Conservation (phyloP, 2,797 vertebrate species). For the Bucorvus abyssinicus region DNA sequence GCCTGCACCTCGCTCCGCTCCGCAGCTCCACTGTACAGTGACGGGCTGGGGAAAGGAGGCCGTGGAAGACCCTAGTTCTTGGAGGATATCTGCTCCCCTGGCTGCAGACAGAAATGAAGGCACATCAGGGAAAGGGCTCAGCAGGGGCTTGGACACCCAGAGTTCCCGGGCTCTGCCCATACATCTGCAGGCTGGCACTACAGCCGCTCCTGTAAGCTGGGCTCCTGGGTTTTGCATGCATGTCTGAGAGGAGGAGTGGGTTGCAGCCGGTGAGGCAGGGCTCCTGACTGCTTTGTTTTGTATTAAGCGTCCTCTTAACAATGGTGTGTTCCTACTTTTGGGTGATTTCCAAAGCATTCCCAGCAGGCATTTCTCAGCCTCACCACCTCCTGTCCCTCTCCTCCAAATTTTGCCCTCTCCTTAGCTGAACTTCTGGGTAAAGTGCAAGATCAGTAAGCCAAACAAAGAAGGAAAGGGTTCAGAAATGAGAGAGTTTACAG, state of each 20-base stretch:
- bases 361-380: slow-evolving; percentile 36
- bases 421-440: not conserved
- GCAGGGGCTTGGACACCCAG: not conserved
- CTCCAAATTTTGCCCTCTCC: not conserved
- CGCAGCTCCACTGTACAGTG: accelerated
- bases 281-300: not conserved
- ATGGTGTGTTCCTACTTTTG: not conserved
- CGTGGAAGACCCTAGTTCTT: accelerated
- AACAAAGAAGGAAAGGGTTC: not conserved
- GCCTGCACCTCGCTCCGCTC: not conserved
- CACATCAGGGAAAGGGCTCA: not conserved
- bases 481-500: not conserved
- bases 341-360: not conserved
- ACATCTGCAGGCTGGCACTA: not conserved
- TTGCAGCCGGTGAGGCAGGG: not conserved
- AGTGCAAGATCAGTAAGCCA: not conserved
- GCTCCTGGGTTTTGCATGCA: not conserved
- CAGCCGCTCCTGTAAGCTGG: not conserved
- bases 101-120: not conserved
- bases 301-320: not conserved
- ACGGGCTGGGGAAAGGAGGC: not conserved
- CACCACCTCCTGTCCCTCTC: not conserved
- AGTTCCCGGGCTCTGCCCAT: not conserved
- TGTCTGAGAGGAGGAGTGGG: not conserved
- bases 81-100: not conserved